Base-by-base conservation (phyloP, 2,113 vertebrate species). In the Phycodurus eques region DNA sequence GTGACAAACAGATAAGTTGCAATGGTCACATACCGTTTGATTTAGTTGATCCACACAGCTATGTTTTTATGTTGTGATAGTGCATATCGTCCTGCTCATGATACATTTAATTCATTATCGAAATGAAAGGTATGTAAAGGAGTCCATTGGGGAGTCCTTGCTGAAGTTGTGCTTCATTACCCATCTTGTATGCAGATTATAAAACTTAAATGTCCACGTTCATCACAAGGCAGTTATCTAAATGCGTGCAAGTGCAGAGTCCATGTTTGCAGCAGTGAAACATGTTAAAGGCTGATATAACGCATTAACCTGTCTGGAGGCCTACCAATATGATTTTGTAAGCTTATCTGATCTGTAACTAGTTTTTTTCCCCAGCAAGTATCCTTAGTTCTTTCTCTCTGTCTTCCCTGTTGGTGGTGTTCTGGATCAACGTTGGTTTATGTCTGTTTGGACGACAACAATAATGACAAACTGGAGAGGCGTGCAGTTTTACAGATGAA, bases 1-100 rank as follows among this genome's bases (percentile, higher is more conserved):
- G 31, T 47, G 64, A 17, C 64, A 47, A n/a, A 66, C 43, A 17
- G 43, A 27, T 66, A 47, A 46, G 13, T 66, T 49, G 64, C n/a
- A 66, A 66, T 49, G 64, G 64, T 66, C 64, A 66, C 64, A 17
- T 22, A 44, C 22, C 2, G 14, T 66, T 47, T 66, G 64, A 66
- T 31, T 47, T 44, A 31, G 9, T 66, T 47, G 64, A 66, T 31
- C 15, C 44, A 31, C 35, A 64, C 33, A 43, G 44, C 13, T 31
- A 31, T 66, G 64, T 66, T 66, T 47, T 66, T 20, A 46, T 46
- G 42, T 47, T 13, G 11, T 64, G 39, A 44, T 44, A 61, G 14
- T 14, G 10, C 13, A 13, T 15, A 61, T 35, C 7, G 8, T 39
- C 35, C 15, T 43, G 63, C 13, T 10, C 20, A 17, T 47, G 22